Evolutionary conservation across 1,140 invertebrate genomes (phyloP), one percentile per base, ranked within the genome.

Genomic region (Armadillidium nasatum): DNA sequence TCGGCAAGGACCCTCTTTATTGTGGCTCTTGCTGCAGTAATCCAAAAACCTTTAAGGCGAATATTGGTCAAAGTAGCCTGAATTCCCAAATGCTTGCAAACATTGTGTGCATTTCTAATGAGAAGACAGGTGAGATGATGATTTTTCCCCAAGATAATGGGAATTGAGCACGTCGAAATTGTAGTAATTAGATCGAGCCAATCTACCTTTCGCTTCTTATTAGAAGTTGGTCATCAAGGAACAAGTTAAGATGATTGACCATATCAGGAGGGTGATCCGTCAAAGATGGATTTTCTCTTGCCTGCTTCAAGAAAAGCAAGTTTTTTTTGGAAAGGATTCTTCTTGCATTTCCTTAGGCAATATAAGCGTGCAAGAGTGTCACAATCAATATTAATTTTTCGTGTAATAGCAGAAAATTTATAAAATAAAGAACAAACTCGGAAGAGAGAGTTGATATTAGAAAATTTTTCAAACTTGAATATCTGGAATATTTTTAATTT

Each of bases 41-140:
- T 11, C 73, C 73, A 74, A 11, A 68, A 74, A 4, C 71, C 73
- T 13, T n/a, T 44, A 73, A 19, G 45, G 11, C 73, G 73, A 22
- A 74, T 10, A 11, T 11, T 44, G 3, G n/a, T 6, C 0, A 73
- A 23, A 11, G 73, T 74, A 6, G 54, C 15, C 7, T 44, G n/a
- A 43, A 74, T 46, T 3, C 45, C 73, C 66, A 74, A 13, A 72
- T 74, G 68, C n/a, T 33, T 68, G 11, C 19, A 10, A 0, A 0
- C 9, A 46, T 19, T 3, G 22, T 74, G 73, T 19, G 45, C 19
- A 73, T 74, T n/a, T 11, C 11, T 73, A 9, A 74, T 22, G n/a
- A 74, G 4, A 43, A 74, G 22, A 54, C 0, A 4, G 3, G 73
- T 72, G 9, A 74, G 11, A 11, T 19, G 54, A 72, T 54, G 45